Percentiles rank a stretch among this genome's conserved stretches.
Evolutionary conservation across 2,113 vertebrate genomes (phyloP).

Genomic region (Oryzias melastigma): DNA sequence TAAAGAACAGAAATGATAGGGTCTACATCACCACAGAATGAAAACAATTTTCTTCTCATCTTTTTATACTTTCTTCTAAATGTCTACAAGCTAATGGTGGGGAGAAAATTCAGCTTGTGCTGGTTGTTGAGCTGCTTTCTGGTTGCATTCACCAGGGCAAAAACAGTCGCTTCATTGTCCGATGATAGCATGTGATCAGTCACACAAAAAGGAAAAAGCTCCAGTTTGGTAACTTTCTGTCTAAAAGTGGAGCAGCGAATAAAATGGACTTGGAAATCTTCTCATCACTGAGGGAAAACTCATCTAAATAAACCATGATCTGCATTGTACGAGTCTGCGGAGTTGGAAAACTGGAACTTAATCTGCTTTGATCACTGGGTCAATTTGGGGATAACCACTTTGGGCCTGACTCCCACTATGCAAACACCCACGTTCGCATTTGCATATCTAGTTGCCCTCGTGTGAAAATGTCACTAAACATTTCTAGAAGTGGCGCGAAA

Average conservation of each 20-base stretch:
- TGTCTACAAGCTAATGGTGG: too few species aligned
- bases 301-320: conserved; percentile 22
- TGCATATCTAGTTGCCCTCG: background rate
- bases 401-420: conserved; percentile 36
- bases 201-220: background rate
- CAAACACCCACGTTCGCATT: background rate
- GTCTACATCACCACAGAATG: too few species aligned
- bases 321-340: background rate
- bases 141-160: conserved; percentile 11
- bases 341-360: conserved; percentile 12
- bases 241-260: background rate
- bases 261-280: conserved; percentile 13
- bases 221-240: conserved; percentile 11
- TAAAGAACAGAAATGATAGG: too few species aligned
- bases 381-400: conserved; percentile 23
- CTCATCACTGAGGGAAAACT: background rate
- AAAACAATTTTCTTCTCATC: too few species aligned
- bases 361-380: conserved; percentile 45
- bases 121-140: background rate
- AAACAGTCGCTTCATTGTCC: conserved; percentile 45
- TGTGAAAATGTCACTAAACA: conserved; percentile 1
- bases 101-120: background rate
- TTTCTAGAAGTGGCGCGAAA: conserved; percentile 17
- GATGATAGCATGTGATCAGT: conserved; percentile 50
- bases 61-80: too few species aligned